Base-by-base conservation (phyloP, 2,113 vertebrate genomes). In the Corythornis vintsioides region DNA sequence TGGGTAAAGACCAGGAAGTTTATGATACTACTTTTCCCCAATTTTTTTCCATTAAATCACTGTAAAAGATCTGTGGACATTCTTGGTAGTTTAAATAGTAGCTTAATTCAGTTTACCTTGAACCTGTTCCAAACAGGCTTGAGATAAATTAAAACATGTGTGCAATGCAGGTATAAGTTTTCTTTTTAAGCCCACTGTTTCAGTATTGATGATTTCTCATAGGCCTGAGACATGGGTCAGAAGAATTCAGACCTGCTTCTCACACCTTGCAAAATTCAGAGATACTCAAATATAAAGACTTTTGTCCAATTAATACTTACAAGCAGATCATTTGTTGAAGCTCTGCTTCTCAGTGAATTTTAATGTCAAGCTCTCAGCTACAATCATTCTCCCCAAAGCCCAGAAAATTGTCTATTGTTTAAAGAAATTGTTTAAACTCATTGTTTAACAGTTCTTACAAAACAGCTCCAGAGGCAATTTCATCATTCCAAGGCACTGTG, bases 81-180 rank as follows among this genome's bases (percentile, higher is more conserved):
- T 87, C 71, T 94, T 85, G n/a, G 26, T 83, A 80, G 56, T 86
- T 87, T 70, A 89, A 92, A 84, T 20, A 67, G 64, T 22, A 77
- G 38, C 53, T 89, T 67, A 80, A 83, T 92, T 86, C 63, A 78
- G 13, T 87, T 93, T 92, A 10, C 80, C 61, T 91, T 89, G 57
- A 93, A 65, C n/a, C 35, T 86, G 22, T 72, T 93, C 56, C 53
- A 8, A 61, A 17, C 4, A 72, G 50, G 19, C 25, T 72, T 70
- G 66, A 93, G 66, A 76, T 28, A 87, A 83, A 93, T 52, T 40
- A 81, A 92, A 93, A 48, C 29, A 64, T 24, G 48, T 76, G 40
- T 38, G 60, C 31, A 79, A 60, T 22, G 9, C 82, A 80, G 56
- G 48, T 64, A 64, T 71, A 85, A 65, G 25, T 42, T 72, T 71